Evolutionary conservation across 1,140 invertebrate species (phyloP), one percentile per base, ranked within the genome.

Genomic region (Apis dorsata): DNA sequence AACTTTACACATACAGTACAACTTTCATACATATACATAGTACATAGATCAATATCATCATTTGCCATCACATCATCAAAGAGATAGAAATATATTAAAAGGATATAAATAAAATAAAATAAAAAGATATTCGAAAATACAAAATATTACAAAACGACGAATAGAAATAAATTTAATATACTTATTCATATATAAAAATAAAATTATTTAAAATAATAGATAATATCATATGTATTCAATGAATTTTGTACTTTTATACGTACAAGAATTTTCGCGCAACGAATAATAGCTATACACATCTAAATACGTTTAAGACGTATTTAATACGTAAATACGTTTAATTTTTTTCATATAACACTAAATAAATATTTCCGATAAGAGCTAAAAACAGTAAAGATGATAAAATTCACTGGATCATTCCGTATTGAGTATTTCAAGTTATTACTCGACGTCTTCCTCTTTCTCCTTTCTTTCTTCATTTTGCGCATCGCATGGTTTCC

Each of bases 401-500:
- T 57, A 72, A 57, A 19, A n/a, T 2, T 44, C 19, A 19, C 3
- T 49, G 8, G 10, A 24, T 24, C 11, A 28, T 12, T 63, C 15
- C 4, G 1, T 65, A 2, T 17, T 19, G 1, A 34, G 10, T n/a
- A 9, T 34, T 44, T 19, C 28, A 34, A 28, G 28, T 34, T 28
- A 9, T 17, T 65, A 12, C 24, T 2, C 24, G 0, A 28, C 13
- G 15, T 10, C 24, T 1, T 65, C 28, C 17, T 65, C 28, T 10
- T 34, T 34, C 13, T 28, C 28, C 2, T 65, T 28, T 10, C 13
- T 17, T 17, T 10, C 15, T 11, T 65, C 63, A 10, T 34, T 34
- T 9, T 19, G 24, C 17, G 13, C 34, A 3, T 34, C 63, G 17
- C 9, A 34, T 19, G 91, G 88, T 79, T 91, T 90, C 1, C 89